Base-by-base conservation (phyloP, 2,113 vertebrate species). In the Nothobranchius furzeri region DNA sequence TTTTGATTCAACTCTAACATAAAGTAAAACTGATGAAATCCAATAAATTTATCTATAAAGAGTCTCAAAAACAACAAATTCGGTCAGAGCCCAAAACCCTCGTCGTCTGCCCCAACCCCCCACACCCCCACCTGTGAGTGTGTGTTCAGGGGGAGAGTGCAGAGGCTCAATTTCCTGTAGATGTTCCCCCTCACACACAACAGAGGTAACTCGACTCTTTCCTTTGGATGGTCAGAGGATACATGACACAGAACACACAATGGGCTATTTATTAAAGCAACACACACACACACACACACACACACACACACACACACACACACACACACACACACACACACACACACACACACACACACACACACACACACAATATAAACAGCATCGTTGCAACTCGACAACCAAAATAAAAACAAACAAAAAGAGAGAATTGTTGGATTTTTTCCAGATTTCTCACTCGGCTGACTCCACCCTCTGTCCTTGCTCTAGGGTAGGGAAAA, bases 131-230 rank as follows among this genome's bases (percentile, higher is more conserved):
- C 60, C 64, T 73, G 92, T 30, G 30, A 30, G 30, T 30, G 30
- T 4, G 30, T 30, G 30, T 30, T 30, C 4, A 30, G 30, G 30
- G 30, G 30, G 30, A 30, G 30, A 40, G 37, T 40, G 9, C 37
- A 1, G 7, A 9, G 9, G 37, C 37, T 93, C 90, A 89, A 60
- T 91, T 92, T 92, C 88, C 87, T 89, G 89, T 85, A 90, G 90
- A 91, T 91, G 88, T 87, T 80, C 81, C 85, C 82, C 83, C 84
- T 77, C 83, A 86, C 90, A 86, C 90, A 92, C 90, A 93, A 89
- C 88, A 81, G 81, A 77, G 88, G 92, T 89, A 93, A 93, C 91
- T 87, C 79, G 90, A 93, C 79, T 91, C 90, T 89, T 90, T 85
- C 85, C 80, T 86, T 87, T 76, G 73, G 88, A 78, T 52, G 60